phyloP scores from a whole-genome alignment of 2,888 invertebrate species.

The Thelaira solivaga region DNA sequence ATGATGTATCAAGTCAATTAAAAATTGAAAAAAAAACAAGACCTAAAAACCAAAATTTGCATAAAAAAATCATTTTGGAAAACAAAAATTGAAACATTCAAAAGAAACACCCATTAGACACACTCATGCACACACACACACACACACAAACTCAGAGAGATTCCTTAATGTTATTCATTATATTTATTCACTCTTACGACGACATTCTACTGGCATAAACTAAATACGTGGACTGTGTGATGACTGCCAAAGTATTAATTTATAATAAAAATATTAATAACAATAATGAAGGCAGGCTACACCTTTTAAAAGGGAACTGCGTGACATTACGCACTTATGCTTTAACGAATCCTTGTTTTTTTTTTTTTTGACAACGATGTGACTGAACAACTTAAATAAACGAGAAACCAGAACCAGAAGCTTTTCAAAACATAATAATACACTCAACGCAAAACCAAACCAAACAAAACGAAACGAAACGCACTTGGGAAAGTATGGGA shows the following conservation, averaged over 20 bases:
- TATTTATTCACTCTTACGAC: neutral
- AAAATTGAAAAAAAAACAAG: too few relatives aligned
- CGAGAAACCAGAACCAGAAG: constrained; percentile 43
- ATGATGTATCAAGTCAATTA: too few relatives aligned
- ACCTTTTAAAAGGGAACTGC: constrained; percentile 23
- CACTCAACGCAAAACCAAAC: constrained; percentile 43
- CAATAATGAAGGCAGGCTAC: constrained; percentile 25
- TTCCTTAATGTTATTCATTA: neutral
- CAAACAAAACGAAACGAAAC: neutral
- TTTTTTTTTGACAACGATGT: constrained; percentile 21
- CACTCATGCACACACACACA: neutral
- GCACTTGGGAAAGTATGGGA: constrained; percentile 25
- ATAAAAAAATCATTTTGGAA: neutral
- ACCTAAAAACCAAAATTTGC: neutral
- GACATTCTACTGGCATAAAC: neutral
- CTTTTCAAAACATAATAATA: constrained; percentile 47
- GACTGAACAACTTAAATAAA: constrained; percentile 11
- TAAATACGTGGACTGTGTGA: too few relatives aligned
- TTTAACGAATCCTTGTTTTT: neutral
- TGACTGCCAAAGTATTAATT: constrained; percentile 28
- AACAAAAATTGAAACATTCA: neutral
- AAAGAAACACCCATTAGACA: too few relatives aligned
- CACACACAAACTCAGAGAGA: neutral
- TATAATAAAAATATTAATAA: constrained; percentile 37
- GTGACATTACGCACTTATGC: constrained; percentile 46